Evolutionary conservation across 2,113 vertebrate species (phyloP), one percentile per base, ranked within the genome.

Genomic region (Lepus timidus): DNA sequence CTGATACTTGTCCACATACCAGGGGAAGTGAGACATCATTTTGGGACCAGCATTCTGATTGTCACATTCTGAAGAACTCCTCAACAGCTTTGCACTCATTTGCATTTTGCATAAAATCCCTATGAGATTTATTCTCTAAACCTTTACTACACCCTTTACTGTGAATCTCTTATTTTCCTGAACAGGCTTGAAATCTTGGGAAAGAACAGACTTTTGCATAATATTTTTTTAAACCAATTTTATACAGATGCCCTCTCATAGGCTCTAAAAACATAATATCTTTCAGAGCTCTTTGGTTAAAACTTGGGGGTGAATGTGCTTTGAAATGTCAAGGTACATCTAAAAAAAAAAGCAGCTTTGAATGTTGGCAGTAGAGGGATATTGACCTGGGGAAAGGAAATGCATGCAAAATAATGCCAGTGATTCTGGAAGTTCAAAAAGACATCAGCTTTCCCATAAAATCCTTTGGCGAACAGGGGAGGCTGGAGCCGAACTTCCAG

Each of bases 141-240:
- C 36, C 6, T 33, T 83, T 81, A 84, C 16, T 33, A 61, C 78
- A 64, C 3, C 70, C 4, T 92, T 89, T 94, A 31, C 11, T 33
- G 25, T 33, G 1, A 31, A 62, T 36, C n/a, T 83, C 71, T 82
- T 93, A 58, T 52, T 90, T 94, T 97, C 65, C 33, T 71, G 22
- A 79, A 65, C 23, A 83, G 51, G 52, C 6, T 75, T 89, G n/a
- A 95, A 92, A 83, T 36, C 49, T 61, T 75, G 61, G 58, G 64
- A 39, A 75, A 51, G 23, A 61, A 70, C 22, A 88, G 65, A 64
- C 12, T 93, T 83, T 75, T 84, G 19, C n/a, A 74, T 68, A 62
- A n/a, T 44, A 33, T 51, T 95, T 95, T 95, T 87, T 88, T 52
- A 68, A 12, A 86, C 95, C 64, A 25, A 81, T n/a, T 2, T 92